Conservation (phyloP, 2,888 invertebrate species). For the Sphecodes monilicornis region DNA sequence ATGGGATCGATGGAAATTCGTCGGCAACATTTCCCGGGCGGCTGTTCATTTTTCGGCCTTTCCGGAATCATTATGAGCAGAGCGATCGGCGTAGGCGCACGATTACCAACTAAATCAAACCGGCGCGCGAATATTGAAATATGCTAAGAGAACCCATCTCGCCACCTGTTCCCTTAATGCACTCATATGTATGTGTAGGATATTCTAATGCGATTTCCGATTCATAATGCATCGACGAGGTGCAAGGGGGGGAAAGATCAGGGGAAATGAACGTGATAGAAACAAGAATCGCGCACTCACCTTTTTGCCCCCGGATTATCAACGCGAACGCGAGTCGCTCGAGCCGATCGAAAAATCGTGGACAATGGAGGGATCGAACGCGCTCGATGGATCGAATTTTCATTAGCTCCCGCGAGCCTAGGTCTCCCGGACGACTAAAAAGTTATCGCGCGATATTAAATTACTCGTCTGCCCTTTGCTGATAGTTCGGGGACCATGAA, state of each 20-base stretch:
- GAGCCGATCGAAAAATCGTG: background rate
- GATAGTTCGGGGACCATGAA: background rate
- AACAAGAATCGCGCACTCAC: slow-evolving; percentile 53
- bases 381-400: background rate
- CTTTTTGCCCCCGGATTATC: slow-evolving; percentile 22
- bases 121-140: slow-evolving; percentile 75
- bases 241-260: background rate
- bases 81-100: slow-evolving; percentile 60
- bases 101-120: slow-evolving; percentile 77
- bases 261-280: slow-evolving; percentile 42
- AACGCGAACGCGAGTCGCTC: background rate
- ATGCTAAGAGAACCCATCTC: slow-evolving; percentile 78
- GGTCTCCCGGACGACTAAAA: background rate
- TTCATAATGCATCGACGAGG: slow-evolving; percentile 75
- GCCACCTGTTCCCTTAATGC: slow-evolving; percentile 77
- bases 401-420: background rate
- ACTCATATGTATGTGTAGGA: slow-evolving; percentile 77
- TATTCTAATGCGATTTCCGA: slow-evolving; percentile 78
- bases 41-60: slow-evolving; percentile 17
- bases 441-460: slow-evolving; percentile 4
- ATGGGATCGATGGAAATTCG: slow-evolving; percentile 35
- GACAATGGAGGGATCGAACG: background rate
- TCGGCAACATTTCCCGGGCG: slow-evolving; percentile 13
- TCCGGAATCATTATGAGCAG: slow-evolving; percentile 22
- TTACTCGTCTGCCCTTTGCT: background rate